Conservation (phyloP, 2,113 vertebrate species). For the Anoura caudifer region DNA sequence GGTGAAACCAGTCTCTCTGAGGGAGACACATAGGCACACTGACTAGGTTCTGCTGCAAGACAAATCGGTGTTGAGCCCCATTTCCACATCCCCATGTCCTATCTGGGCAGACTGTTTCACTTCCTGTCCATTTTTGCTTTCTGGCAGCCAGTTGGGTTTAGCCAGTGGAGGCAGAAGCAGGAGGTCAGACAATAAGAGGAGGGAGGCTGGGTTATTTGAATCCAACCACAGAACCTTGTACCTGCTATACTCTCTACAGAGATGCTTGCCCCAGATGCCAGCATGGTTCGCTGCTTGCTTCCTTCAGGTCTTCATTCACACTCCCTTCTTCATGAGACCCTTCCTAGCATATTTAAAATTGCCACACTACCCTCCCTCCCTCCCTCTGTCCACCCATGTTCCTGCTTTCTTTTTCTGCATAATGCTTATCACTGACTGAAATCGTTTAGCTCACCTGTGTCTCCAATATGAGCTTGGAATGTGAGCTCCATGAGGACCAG, state of each 20-base stretch:
- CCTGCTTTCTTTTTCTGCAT: background rate
- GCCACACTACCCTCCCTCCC: rapidly evolving
- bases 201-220: background rate
- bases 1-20: rapidly evolving
- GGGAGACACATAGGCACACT: too few relatives aligned
- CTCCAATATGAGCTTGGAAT: too few relatives aligned
- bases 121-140: background rate
- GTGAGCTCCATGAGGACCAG: background rate
- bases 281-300: background rate
- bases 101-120: background rate
- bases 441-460: background rate
- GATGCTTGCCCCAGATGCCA: background rate
- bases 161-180: background rate
- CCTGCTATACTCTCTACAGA: background rate
- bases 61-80: rapidly evolving
- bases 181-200: background rate
- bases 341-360: background rate
- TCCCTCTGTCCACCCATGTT: rapidly evolving
- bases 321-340: background rate
- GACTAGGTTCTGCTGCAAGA: background rate
- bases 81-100: rapidly evolving
- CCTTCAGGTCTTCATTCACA: background rate
- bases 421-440: background rate
- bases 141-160: background rate
- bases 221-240: background rate